Percentiles rank a stretch among this genome's conserved stretches.
Conservation (phyloP, 2,113 vertebrate genomes). For the Protobothrops flavoviridis region DNA sequence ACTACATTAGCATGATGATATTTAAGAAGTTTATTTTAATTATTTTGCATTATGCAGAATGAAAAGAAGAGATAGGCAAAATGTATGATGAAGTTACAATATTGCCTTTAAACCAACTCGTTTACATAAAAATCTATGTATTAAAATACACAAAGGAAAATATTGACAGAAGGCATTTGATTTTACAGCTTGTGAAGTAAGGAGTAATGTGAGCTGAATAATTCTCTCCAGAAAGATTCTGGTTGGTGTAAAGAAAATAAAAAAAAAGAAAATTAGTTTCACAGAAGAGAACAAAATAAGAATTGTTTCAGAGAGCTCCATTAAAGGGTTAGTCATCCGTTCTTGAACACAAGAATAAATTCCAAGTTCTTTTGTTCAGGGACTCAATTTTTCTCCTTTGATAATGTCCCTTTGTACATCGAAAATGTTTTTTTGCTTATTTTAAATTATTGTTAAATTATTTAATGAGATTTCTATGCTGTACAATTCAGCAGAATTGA, state of each 20-base stretch:
- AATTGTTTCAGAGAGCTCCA: not conserved
- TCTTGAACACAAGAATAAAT: not conserved
- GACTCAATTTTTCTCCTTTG: not conserved
- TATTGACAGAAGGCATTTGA: constrained; percentile 6
- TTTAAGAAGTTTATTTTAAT: constrained; percentile 24
- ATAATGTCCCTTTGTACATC: not conserved
- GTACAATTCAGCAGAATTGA: not conserved
- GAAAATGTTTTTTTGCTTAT: not conserved
- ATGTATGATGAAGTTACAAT: not conserved
- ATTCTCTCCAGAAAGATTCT: not conserved
- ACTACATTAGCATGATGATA: not conserved
- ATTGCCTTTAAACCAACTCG: not conserved
- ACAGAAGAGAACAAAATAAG: not conserved
- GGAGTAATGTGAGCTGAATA: not conserved
- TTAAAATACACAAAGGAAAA: constrained; percentile 5
- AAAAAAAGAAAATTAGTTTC: not conserved
- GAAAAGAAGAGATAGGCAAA: constrained; percentile 16
- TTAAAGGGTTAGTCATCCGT: not conserved
- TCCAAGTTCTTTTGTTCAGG: not conserved
- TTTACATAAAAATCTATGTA: not conserved
- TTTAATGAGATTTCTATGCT: not conserved
- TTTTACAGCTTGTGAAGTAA: not conserved
- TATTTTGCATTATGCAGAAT: not conserved
- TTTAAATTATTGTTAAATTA: not conserved
- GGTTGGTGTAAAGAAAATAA: not conserved